Percentiles rank a stretch among this genome's conserved stretches.
Conservation (phyloP, 2,797 vertebrate genomes). For the Potorous gilbertii region DNA sequence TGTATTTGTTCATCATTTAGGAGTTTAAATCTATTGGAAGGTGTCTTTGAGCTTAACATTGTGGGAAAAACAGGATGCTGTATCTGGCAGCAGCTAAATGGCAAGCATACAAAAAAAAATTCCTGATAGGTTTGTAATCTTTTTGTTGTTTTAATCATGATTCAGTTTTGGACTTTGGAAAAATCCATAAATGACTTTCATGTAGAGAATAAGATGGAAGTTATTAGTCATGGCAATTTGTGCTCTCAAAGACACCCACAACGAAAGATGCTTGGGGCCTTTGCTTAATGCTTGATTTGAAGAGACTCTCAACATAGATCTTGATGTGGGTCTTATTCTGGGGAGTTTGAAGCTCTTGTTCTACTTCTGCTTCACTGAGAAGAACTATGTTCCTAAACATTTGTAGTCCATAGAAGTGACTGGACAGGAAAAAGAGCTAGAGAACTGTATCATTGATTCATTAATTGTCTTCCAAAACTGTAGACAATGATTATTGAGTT, state of each 20-base stretch:
- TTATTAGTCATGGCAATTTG: slow-evolving; percentile 66
- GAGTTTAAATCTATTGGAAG: slow-evolving; percentile 80
- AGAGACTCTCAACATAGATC: slow-evolving; percentile 11
- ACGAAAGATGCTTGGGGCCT: neutral
- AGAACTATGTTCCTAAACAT: neutral
- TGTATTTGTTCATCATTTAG: slow-evolving; percentile 79
- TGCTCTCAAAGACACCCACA: slow-evolving; percentile 9
- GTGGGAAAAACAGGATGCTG: slow-evolving; percentile 81
- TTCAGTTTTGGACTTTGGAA: slow-evolving; percentile 79
- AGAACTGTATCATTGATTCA: neutral
- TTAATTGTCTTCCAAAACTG: neutral
- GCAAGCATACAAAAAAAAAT: slow-evolving; percentile 82
- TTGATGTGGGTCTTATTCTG: slow-evolving; percentile 9
- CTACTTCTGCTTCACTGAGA: neutral
- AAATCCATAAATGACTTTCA: slow-evolving; percentile 78
- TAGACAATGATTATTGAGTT: neutral
- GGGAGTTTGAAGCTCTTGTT: slow-evolving; percentile 5
- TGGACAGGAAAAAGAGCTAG: neutral
- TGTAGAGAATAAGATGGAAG: slow-evolving; percentile 70
- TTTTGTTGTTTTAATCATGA: slow-evolving; percentile 77
- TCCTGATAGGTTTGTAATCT: slow-evolving; percentile 79
- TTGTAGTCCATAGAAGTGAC: neutral
- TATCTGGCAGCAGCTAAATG: slow-evolving; percentile 79
- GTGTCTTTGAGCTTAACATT: slow-evolving; percentile 76
- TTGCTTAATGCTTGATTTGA: slow-evolving; percentile 48